Evolutionary conservation across 2,113 vertebrate genomes (phyloP), one percentile per base, ranked within the genome.

Genomic region (Melozone crissalis): DNA sequence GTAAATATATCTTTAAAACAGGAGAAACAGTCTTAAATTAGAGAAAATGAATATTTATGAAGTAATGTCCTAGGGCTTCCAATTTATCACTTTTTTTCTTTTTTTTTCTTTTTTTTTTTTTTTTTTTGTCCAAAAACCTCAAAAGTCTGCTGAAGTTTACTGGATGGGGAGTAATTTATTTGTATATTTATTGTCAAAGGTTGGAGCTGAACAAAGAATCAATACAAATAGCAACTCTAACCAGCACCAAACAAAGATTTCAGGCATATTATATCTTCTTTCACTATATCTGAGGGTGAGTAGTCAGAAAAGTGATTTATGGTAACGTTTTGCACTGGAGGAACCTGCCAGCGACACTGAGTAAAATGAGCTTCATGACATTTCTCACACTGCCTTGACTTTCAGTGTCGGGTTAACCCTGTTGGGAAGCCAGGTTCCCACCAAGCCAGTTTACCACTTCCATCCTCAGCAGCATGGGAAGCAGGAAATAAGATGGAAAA

Each of bases 81-180:
- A 72, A 94, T 96, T 97, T 63, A 95, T 97, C 88, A 85, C 44
- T 90, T 86, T 76, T 46, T 35, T 86, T 76, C 43, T 30, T 7
- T 51, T 30, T 7, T 96, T 93, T 95, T 51, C 14, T 74, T 91
- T 74, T 86, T 76, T 46, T 30, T 7, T 51, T 30, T 7, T 96
- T 93, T 95, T 51, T 24, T 74, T 91, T 74, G n/a, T 96, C 71
- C 85, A 57, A 93, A 96, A 94, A 30, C n/a, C 72, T 80, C 68
- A 84, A 33, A 94, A 93, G 58, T 94, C 46, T 86, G 47, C 33
- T 83, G 41, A 94, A 88, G 87, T 96, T 96, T 97, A 95, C 71
- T 69, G 63, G n/a, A 73, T 78, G 41, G 31, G 54, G 37, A 97
- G 49, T 84, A 90, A 96, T 96, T 97, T 90, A 93, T 97, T 97